These are phyloP conservation scores for Cordilura impudica DNA, from an alignment of 2,888 invertebrate species.

Conservation along the genomic window DNA sequence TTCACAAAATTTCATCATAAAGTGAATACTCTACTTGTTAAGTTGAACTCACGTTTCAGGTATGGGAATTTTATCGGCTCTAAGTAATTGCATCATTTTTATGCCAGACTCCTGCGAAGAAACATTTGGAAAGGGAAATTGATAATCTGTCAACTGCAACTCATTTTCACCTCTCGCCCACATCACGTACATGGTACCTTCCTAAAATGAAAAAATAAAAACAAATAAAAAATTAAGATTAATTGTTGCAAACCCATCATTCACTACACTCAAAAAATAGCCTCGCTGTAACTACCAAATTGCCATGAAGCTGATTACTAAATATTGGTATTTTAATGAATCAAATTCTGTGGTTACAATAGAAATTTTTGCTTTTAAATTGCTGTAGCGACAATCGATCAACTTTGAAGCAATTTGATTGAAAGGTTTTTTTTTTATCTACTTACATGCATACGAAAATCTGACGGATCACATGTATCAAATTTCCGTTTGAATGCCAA, in stretches of 20 bases:
- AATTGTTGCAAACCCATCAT: no score
- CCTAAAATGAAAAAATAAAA: constrained; percentile 79
- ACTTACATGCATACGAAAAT: constrained; percentile 78
- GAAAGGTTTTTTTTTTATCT: no score
- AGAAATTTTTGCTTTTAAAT: no score
- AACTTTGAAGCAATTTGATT: no score
- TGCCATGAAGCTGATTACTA: no score
- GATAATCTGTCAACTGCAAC: constrained; percentile 78
- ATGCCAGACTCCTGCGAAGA: constrained; percentile 83
- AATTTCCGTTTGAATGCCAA: constrained; percentile 88
- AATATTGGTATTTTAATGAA: no score
- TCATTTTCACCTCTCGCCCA: constrained; percentile 90
- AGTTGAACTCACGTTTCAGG: constrained; percentile 75
- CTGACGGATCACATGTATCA: constrained; percentile 89
- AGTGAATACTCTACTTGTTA: constrained; percentile 6
- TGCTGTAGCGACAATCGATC: no score
- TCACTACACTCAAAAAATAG: not conserved
- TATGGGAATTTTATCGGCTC: constrained; percentile 77
- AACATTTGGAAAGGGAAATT: constrained; percentile 75
- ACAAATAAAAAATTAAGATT: not conserved
- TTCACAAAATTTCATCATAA: not conserved
- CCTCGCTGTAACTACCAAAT: not conserved
- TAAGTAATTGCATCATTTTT: constrained; percentile 85
- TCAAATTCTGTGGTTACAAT: no score
- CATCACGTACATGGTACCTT: constrained; percentile 92